Evolutionary conservation across 92 coral and sea anemone species (phyloP), one percentile per base, ranked within the genome.

Genomic region (Porites cylindrica): DNA sequence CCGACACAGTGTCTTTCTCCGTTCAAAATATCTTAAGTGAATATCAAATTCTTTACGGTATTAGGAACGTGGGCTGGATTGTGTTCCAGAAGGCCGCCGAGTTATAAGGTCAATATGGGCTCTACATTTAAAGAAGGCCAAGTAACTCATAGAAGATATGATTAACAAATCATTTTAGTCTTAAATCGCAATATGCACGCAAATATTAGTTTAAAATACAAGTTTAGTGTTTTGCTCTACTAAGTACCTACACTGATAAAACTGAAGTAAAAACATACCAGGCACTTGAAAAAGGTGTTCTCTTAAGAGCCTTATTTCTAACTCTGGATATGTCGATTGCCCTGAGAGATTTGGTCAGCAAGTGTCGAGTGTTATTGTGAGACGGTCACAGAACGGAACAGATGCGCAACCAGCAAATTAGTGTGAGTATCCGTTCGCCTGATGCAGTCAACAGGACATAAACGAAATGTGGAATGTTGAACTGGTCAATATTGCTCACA

Each of bases 201-300:
- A 82, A 82, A 71, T 70, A 70, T 82, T 56, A 70, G 19, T 32
- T 56, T 38, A 1, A 54, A 8, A 53, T 24, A 12, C 63, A 10
- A 56, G 0, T 10, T 14, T 0, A 10, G 61, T 11, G 16, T 14
- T 56, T 14, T 56, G 16, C 61, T 56, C 61, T 56, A 56, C 61
- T 56, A 14, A 10, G 61, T 56, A 56, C 14, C 3, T 56, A 23
- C 16, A n/a, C 53, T 29, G 71, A 8, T 16, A 53, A 18, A 59
- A 68, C 78, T 82, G 58, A 56, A 26, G 29, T 24, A 38, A 38
- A 82, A 82, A 82, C 78, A 71, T 26, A 82, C 70, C 86, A 12
- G 11, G 21, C 58, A 58, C 86, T 82, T 82, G 13, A 70, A 12
- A 32, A 10, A 81, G 85, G 32, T 81, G 61, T 81, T 70, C n/a